Conservation (phyloP, 2,113 vertebrate genomes). For the Nothoprocta pentlandii region DNA sequence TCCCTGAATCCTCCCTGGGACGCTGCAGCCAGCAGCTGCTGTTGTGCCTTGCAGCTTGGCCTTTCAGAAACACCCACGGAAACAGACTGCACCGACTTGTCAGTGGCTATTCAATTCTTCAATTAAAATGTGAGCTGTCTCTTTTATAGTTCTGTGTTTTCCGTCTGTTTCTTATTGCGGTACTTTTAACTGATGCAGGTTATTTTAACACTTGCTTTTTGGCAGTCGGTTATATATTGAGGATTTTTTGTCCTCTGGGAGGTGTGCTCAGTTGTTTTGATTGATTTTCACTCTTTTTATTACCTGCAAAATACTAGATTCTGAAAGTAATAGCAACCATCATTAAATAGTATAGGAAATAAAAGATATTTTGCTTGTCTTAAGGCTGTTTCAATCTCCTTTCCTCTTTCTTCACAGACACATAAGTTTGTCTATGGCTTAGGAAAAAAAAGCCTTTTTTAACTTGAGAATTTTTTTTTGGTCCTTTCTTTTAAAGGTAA, state of each 20-base stretch:
- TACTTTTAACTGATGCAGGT: slow-evolving; percentile 50
- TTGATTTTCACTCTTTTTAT: slow-evolving; percentile 77
- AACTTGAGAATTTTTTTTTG: not conserved
- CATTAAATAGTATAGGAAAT: slow-evolving; percentile 69
- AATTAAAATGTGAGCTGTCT: slow-evolving; percentile 69
- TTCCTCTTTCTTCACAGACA: slow-evolving; percentile 38
- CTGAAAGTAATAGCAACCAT: slow-evolving; percentile 74
- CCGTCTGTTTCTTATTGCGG: slow-evolving; percentile 49
- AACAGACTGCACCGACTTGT: not conserved
- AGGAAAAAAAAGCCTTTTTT: not conserved
- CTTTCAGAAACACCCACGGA: not conserved
- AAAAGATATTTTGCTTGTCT: slow-evolving; percentile 67
- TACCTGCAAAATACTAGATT: slow-evolving; percentile 74
- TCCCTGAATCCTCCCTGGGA: slow-evolving; percentile 36
- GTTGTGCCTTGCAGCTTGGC: slow-evolving; percentile 12
- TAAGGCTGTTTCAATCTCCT: slow-evolving; percentile 64
- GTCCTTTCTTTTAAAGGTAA: slow-evolving; percentile 53
- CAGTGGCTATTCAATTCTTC: slow-evolving; percentile 36
- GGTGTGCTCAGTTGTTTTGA: slow-evolving; percentile 70
- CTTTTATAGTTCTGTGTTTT: slow-evolving; percentile 45
- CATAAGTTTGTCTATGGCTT: slow-evolving; percentile 37
- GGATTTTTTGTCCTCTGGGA: slow-evolving; percentile 72
- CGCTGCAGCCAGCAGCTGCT: not conserved
- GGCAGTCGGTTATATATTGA: slow-evolving; percentile 63
- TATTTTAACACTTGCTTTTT: slow-evolving; percentile 71